Percentiles rank a stretch among this genome's conserved stretches.
Evolutionary conservation across 2,888 invertebrate genomes (phyloP).

Genomic region (Cartodere bifasciata): DNA sequence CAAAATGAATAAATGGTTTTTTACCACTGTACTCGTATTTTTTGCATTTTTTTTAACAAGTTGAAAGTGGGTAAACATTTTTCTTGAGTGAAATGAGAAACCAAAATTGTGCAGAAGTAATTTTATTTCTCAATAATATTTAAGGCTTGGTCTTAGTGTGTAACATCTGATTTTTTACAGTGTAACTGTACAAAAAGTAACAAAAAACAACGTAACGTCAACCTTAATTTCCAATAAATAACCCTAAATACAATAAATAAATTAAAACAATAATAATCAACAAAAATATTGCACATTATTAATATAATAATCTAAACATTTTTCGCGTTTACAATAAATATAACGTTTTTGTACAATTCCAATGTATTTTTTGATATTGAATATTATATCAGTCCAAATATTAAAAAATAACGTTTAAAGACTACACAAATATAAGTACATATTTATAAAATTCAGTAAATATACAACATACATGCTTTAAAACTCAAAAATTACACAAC

Average conservation of each 20-base stretch:
- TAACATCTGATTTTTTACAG: constrained; percentile 37
- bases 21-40: too few species aligned
- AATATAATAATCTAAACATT: neutral
- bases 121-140: constrained; percentile 37
- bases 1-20: constrained; percentile 1
- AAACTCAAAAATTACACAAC: too few species aligned
- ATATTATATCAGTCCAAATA: constrained; percentile 26
- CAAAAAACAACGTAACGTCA: constrained; percentile 22
- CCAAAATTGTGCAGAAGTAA: constrained; percentile 33
- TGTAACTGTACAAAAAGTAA: constrained; percentile 32
- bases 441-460: constrained; percentile 19
- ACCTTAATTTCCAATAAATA: constrained; percentile 1
- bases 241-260: neutral
- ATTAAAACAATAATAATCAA: constrained; percentile 1
- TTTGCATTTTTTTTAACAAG: neutral
- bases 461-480: constrained; percentile 5
- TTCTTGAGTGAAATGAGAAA: neutral
- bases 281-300: constrained; percentile 12
- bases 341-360: constrained; percentile 24
- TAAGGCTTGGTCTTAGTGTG: constrained; percentile 40
- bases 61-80: neutral
- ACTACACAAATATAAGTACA: constrained; percentile 22
- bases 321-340: constrained; percentile 10
- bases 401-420: constrained; percentile 17
- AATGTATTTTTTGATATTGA: constrained; percentile 24